Conservation (phyloP, 2,113 vertebrate genomes). For the Danio rerio region DNA sequence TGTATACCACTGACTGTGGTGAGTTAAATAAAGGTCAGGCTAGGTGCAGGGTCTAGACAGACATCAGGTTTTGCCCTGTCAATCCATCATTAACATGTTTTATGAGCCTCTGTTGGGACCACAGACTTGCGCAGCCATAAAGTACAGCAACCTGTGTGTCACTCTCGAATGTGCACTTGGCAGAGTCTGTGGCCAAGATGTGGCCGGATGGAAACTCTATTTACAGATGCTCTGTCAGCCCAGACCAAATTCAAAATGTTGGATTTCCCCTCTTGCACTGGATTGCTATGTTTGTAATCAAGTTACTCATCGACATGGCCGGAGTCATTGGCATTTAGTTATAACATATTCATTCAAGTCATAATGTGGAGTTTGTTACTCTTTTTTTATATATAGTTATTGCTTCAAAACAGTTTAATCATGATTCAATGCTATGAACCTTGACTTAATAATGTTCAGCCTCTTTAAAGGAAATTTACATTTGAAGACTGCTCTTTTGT, state of each 20-base stretch:
- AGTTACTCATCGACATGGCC: conserved; percentile 1
- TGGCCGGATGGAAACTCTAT: conserved; percentile 39
- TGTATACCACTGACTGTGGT: background rate
- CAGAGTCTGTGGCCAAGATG: conserved; percentile 7
- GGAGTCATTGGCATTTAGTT: background rate
- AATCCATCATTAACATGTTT: conserved; percentile 31
- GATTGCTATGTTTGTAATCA: conserved; percentile 35
- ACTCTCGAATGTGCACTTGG: conserved; percentile 32
- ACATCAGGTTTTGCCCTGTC: conserved; percentile 19
- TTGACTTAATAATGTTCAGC: background rate
- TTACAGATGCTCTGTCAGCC: conserved; percentile 37
- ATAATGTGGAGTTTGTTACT: background rate
- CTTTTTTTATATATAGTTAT: background rate
- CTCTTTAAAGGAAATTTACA: background rate
- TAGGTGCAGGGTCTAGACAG: conserved; percentile 37
- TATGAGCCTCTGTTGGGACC: conserved; percentile 41
- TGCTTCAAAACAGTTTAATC: background rate
- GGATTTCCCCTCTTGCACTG: conserved; percentile 38
- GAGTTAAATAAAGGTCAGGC: conserved; percentile 27
- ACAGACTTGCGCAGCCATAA: conserved; percentile 28
- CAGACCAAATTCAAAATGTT: conserved; percentile 33
- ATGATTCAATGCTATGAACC: background rate
- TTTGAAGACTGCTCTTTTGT: conserved; percentile 1
- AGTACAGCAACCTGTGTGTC: conserved; percentile 19
- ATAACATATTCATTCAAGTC: background rate